Evolutionary conservation across 2,888 invertebrate genomes (phyloP).

Genomic region (Aporophyla nigra): DNA sequence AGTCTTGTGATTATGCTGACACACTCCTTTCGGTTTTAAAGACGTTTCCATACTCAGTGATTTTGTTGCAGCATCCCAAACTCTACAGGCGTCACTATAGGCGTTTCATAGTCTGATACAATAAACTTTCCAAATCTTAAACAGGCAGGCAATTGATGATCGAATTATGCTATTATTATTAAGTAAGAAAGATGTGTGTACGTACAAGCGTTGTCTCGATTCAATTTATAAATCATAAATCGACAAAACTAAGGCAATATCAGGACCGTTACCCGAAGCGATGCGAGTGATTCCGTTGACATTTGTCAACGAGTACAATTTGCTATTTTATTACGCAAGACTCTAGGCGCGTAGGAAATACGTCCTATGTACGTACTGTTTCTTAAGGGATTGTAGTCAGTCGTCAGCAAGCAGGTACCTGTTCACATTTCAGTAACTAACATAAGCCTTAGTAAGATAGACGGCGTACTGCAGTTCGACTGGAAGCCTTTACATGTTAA

Average conservation of each 20-base stretch:
- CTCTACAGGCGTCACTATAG: not conserved
- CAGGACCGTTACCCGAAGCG: conserved; percentile 21
- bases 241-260: conserved; percentile 37
- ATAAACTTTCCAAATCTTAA: not conserved
- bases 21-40: conserved; percentile 64
- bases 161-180: conserved; percentile 1
- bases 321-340: not conserved
- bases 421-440: no score
- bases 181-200: conserved; percentile 10
- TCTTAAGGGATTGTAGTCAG: not conserved
- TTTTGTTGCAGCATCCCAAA: conserved; percentile 14
- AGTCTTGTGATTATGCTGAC: conserved; percentile 58
- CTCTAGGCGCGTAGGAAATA: not conserved
- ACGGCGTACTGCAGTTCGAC: no score
- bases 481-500: no score
- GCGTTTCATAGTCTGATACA: not conserved
- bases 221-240: conserved; percentile 32
- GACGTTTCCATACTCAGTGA: conserved; percentile 56
- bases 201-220: conserved; percentile 13
- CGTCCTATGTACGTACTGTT: not conserved
- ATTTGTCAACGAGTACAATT: conserved; percentile 20
- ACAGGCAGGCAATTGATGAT: not conserved
- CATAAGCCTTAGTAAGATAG: no score
- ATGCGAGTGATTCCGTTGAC: conserved; percentile 12
- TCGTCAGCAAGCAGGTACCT: no score